Base-by-base conservation (phyloP, 2,888 invertebrate species). In the Conistra vaccinii region DNA sequence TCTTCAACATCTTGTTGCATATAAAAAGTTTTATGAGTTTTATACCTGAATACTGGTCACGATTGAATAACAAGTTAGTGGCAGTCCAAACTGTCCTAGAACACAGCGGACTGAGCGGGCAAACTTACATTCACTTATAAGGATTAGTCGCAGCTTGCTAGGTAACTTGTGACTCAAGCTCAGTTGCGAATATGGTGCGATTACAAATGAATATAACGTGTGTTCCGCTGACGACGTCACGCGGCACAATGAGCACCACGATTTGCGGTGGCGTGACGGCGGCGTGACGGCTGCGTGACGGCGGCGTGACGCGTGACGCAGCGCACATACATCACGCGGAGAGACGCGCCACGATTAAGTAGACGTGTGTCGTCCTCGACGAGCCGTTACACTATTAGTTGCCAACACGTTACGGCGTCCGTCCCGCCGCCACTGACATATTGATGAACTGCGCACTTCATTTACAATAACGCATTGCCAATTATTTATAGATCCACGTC, bases 391-490 rank as follows among this genome's bases (percentile, higher is more conserved):
- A 72, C 75, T 71, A 74, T 69, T 73, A 73, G 86, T 80, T 85
- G 86, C 63, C 85, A 85, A 78, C 76, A 74, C 69, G 80, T 72
- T 74, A 61, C 70, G 81, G 73, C 70, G 79, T 66, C 60, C 73
- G 80, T 58, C 48, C 81, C 65, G 68, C 76, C 80, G 69, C 81
- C 74, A 84, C 87, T 90, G 91, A 91, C 91, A 92, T 87, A 90
- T 90, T 92, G 91, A 92, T 90, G 91, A 83, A 91, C 89, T 86
- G 90, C 90, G 84, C 89, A 88, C 89, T 88, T 87, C 90, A 85
- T 87, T 85, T 89, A 87, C 91, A 89, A 89, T 90, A 90, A 91
- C 85, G 87, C 85, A 87, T 90, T 87, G 90, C 87, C 89, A 85
- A 87, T 88, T 90, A 90, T 91, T 90, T 90, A 90, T 90, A 91